Evolutionary conservation across 2,888 invertebrate genomes (phyloP), one percentile per base, ranked within the genome.

Genomic region (Agonopterix alstromeriana): DNA sequence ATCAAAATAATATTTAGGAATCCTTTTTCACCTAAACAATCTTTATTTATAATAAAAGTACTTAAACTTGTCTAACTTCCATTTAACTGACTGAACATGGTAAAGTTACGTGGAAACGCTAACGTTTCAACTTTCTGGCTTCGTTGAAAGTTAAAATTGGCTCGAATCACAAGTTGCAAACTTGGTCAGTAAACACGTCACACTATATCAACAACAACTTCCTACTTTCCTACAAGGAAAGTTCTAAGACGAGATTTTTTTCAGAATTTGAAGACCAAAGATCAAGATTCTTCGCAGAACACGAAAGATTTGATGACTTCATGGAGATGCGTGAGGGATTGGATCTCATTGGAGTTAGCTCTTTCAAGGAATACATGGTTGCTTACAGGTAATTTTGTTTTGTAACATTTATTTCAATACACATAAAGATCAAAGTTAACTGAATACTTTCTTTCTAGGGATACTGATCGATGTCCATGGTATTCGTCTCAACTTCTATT

Each of bases 291-390:
- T 96, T 92, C 58, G 93, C 93, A 48, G 94, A 94, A 56, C 94
- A 95, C 77, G 95, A 95, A 72, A 83, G 93, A 14, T 91, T 93
- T 50, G 95, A 96, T 66, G 95, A 95, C 75, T 95, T 95, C 74
- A 94, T 95, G 93, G 95, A 96, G 80, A 95, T 94, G 90, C 84
- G 93, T 1, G 95, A 95, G 70, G 95, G 95, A 0, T 84, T 95
- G 54, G 95, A 95, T 67, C 86, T 95, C 12, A 91, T 92, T 10
- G 92, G 92, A 61, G 91, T 92, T 54, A 85, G 84, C 54, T 86
- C 87, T 4, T 91, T 91, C 62, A 89, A 89, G 56, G 90, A 91
- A 67, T 89, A 90, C 56, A 89, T 90, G 82, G 88, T 89, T 10
- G 89, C 89, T 45, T 90, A 90, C 68, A 87, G 89, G 89, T 89